These are phyloP conservation scores for Argynnis bischoffii DNA, from an alignment of 2,888 invertebrate species.

Conservation along the genomic window DNA sequence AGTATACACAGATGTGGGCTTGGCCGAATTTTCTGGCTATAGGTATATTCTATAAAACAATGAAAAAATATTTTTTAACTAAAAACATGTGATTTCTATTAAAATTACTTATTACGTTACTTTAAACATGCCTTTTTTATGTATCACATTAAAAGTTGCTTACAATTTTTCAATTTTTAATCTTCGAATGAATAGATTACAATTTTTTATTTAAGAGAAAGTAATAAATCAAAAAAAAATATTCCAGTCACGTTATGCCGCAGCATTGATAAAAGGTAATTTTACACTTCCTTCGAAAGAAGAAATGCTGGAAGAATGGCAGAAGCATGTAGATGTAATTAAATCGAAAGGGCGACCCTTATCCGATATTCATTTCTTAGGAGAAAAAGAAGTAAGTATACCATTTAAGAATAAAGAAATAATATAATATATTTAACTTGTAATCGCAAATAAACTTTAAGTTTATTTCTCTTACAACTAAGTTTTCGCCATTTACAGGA, in stretches of 20 bases:
- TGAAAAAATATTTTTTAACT: too few relatives aligned
- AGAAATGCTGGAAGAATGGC: constrained; percentile 70
- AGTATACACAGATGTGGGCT: too few relatives aligned
- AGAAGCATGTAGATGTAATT: constrained; percentile 54
- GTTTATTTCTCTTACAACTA: constrained; percentile 10
- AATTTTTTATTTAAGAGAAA: too few relatives aligned
- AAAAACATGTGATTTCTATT: too few relatives aligned
- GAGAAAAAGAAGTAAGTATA: constrained; percentile 61
- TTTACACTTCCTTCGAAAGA: constrained; percentile 65
- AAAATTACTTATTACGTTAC: too few relatives aligned
- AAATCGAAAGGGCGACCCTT: constrained; percentile 54
- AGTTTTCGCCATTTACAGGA: constrained; percentile 52
- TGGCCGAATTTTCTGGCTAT: too few relatives aligned
- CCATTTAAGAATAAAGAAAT: neutral
- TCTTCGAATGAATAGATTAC: too few relatives aligned
- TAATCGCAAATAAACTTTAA: neutral
- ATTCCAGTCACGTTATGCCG: constrained; percentile 66
- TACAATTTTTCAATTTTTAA: too few relatives aligned
- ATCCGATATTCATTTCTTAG: constrained; percentile 64
- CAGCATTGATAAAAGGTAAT: constrained; percentile 65
- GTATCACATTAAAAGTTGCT: too few relatives aligned
- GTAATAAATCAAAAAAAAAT: too few relatives aligned
- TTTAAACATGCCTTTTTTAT: too few relatives aligned
- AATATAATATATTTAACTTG: neutral
- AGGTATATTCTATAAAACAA: too few relatives aligned